Evolutionary conservation across 2,797 vertebrate genomes (phyloP).

Genomic region (Pseudopleuronectes americanus): DNA sequence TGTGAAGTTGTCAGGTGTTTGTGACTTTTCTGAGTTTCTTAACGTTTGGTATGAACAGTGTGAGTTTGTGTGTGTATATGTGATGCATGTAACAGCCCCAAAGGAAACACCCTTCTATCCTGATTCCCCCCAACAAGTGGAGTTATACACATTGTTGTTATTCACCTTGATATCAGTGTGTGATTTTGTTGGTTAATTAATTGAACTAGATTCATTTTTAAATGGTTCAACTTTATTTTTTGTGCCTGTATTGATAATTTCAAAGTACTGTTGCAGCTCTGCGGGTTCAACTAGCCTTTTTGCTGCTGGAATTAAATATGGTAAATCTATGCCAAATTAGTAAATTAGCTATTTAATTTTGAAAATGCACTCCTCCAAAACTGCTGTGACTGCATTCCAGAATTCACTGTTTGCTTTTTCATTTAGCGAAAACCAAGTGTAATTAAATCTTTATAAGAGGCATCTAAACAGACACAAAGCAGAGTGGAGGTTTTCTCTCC

Average conservation of each 20-base stretch:
- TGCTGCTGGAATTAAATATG: constrained; percentile 34
- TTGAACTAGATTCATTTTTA: constrained; percentile 21
- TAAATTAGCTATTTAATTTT: neutral
- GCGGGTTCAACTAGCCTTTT: constrained; percentile 15
- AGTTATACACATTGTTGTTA: constrained; percentile 1
- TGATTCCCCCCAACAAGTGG: constrained; percentile 15
- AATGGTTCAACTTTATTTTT: constrained; percentile 47
- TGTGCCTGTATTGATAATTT: constrained; percentile 40
- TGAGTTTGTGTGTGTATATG: constrained; percentile 50
- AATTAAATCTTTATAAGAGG: neutral
- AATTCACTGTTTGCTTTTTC: constrained; percentile 25
- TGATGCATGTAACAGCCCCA: constrained; percentile 47
- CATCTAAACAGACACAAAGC: neutral
- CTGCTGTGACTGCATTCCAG: constrained; percentile 28
- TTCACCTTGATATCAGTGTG: constrained; percentile 5
- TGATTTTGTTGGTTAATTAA: constrained; percentile 16
- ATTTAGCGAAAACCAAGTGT: constrained; percentile 40
- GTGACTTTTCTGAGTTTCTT: constrained; percentile 44
- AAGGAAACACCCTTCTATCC: constrained; percentile 32
- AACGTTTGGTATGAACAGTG: constrained; percentile 46
- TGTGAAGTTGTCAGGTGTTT: constrained; percentile 40
- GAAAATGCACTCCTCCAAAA: constrained; percentile 8
- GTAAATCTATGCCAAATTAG: constrained; percentile 10
- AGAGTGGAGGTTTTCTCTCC: neutral
- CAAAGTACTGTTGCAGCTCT: constrained; percentile 18